Evolutionary conservation across 2,888 invertebrate genomes (phyloP), one percentile per base, ranked within the genome.

Genomic region (Eremobia ochroleuca): DNA sequence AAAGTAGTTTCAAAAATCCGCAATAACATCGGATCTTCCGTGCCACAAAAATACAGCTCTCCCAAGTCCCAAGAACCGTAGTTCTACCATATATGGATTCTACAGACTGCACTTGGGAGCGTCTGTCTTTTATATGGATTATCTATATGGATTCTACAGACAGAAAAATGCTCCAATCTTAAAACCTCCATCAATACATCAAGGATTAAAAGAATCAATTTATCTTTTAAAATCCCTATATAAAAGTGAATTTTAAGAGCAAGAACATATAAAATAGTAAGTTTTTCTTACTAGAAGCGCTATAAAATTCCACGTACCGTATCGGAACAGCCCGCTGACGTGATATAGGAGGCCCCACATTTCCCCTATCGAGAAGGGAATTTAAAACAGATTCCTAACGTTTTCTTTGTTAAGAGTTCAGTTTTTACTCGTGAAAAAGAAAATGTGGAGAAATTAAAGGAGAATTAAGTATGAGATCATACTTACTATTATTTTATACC

Each of bases 281-380:
- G 76, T 79, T 82, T 77, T 86, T 79, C 66, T 76, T 34, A n/a
- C 34, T n/a, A 37, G 59, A 55, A 65, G n/a, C 18, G 49, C 75
- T 83, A 81, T 87, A 86, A 87, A 87, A 83, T 85, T 76, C 73
- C 71, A 72, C 79, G 77, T 75, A 68, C 55, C 85, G 83, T 85
- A 81, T 87, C 77, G 37, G 61, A 81, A n/a, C 74, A 67, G 75
- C 62, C 11, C 77, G 79, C 76, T 78, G 86, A 77, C 86, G 84
- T 87, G 80, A 87, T 88, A 84, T 86, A 87, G 59, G 65, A 79
- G 77, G 68, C 77, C 18, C 66, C 74, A 76, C 80, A 61, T 81
- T 86, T 61, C 77, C 76, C 21, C 80, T 88, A 84, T 88, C 86
- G 73, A 49, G n/a, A 40, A 62, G 65, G 52, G 73, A 88, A 87